phyloP scores from a whole-genome alignment of 2,888 invertebrate species.

The Ethmia dodecea region DNA sequence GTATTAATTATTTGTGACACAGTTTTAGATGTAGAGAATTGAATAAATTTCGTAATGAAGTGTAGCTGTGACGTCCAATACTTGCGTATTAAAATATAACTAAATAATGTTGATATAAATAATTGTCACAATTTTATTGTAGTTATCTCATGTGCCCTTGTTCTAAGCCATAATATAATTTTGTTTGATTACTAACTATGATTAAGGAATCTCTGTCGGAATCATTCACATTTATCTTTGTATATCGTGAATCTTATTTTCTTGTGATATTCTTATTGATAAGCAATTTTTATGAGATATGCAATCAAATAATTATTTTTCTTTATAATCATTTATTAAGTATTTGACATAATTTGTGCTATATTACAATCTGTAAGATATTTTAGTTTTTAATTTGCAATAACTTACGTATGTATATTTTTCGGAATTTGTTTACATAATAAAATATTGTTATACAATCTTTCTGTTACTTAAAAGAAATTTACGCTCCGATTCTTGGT shows the following conservation, averaged over 20 bases:
- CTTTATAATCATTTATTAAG: constrained; percentile 26
- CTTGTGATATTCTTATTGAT: constrained; percentile 22
- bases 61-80: constrained; percentile 45
- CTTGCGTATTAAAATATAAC: constrained; percentile 11
- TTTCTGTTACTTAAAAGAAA: constrained; percentile 43
- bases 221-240: constrained; percentile 5
- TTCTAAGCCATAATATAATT: constrained; percentile 10
- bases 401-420: no score
- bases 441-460: constrained; percentile 43
- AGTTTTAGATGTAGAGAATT: neutral
- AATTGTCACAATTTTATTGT: constrained; percentile 1
- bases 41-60: constrained; percentile 23
- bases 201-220: constrained; percentile 10
- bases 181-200: neutral
- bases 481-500: constrained; percentile 73
- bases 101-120: neutral
- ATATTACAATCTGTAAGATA: constrained; percentile 30
- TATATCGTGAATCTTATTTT: constrained; percentile 14
- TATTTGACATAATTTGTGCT: constrained; percentile 35
- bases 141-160: constrained; percentile 9
- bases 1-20: no score
- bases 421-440: constrained; percentile 32
- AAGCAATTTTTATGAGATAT: constrained; percentile 14
- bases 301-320: constrained; percentile 10
- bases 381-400: constrained; percentile 27